Base-by-base conservation (phyloP, 2,888 invertebrate genomes). In the Diaperis boleti region DNA sequence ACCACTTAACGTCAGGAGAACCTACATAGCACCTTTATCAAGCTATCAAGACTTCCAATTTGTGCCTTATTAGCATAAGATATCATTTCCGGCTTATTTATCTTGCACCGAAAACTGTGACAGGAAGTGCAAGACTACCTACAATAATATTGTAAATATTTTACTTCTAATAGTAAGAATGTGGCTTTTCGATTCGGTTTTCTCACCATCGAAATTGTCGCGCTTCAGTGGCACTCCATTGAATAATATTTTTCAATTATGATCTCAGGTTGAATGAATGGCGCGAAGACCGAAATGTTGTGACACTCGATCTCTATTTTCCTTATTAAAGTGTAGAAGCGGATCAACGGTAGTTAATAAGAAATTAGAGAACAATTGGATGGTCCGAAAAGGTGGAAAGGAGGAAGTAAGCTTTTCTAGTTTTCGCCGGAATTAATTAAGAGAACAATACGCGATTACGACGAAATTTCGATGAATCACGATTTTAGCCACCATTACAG, bases 281-380 rank as follows among this genome's bases (percentile, higher is more conserved):
- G n/a, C 26, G 26, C 26, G 26, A 26, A 26, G n/a, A 26, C 6
- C 1, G 6, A 26, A 26, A n/a, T 5, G n/a, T 26, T 26, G 26
- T n/a, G 3, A 5, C 26, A 26, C 26, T n/a, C n/a, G 1, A n/a
- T 42, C 20, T n/a, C 11, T 20, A 8, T 20, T 17, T 42, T 42
- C 41, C 20, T 42, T 3, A 42, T 42, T 42, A 42, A 42, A 42
- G 41, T 42, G 41, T 6, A 42, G 20, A 42, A 42, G 20, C 41
- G 41, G 20, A 20, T 42, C 18, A 39, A 42, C 41, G 17, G 41
- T 18, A 20, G 8, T 8, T 11, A n/a, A n/a, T n/a, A 20, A 11
- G 41, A 20, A 42, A 42, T 42, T 42, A 18, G 15, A 1, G 8
- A 18, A 42, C 41, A 42, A 42, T 42, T 42, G 17, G 10, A 20